Evolutionary conservation across 2,888 invertebrate species (phyloP), one percentile per base, ranked within the genome.

Genomic region (Ellobium chinense): DNA sequence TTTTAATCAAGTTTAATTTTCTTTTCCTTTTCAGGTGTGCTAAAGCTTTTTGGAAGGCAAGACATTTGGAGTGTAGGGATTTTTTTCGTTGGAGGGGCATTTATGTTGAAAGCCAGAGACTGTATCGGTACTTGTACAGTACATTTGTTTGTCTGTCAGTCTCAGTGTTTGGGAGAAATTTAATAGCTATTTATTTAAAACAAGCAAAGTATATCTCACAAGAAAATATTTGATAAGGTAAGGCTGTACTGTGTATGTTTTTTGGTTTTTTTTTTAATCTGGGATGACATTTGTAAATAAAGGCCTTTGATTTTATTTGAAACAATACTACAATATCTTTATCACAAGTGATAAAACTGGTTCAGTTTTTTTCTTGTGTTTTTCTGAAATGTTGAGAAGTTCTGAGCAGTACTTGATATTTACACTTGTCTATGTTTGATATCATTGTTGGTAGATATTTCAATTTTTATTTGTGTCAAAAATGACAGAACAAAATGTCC

Each of bases 11-110:
- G 34, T 14, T 4, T 68, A 39, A 68, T n/a, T 37, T 68, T 12
- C n/a, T n/a, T n/a, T 70, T n/a, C 1, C n/a, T 72, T 58, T 74
- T 74, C 74, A 74, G 74, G 62, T 74, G 37, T 31, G 74, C 46
- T 29, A 63, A 63, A 24, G 58, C 68, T 62, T 62, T 63, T 24
- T 74, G 62, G 60, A 60, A 60, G 27, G 60, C 37, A 58, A 74
- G 62, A 63, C 63, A 63, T 63, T 31, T 46, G 70, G 56, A 58
- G n/a, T 73, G 60, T n/a, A 39, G 56, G 14, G 62, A 27, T 36
- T 14, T 70, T n/a, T n/a, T n/a, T 58, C n/a, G 36, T 18, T 63
- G 74, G 74, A 74, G 74, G 74, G 63, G 74, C 62, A 63, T 74
- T 74, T 74, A 3, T 72, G 60, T 72, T 72, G n/a, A 31, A 60